These are phyloP conservation scores for Bombus impatiens DNA, from an alignment of 1,140 invertebrate species.

Conservation along the genomic window DNA sequence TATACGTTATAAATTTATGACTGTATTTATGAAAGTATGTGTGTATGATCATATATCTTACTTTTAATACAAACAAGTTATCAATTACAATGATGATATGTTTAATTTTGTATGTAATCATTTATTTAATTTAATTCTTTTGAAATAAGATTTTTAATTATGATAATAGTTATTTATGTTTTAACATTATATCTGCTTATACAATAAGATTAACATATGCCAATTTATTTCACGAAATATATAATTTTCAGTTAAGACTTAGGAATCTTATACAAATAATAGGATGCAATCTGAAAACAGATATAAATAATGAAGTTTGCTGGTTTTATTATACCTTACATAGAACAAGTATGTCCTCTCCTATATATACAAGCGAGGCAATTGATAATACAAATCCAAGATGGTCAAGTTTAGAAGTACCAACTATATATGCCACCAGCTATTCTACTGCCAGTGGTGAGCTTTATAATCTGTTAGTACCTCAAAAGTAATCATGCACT, in stretches of 20 bases:
- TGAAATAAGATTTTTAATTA: not conserved
- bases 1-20: conserved; percentile 2
- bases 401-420: conserved; percentile 85
- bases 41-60: not conserved
- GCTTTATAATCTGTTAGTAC: conserved; percentile 58
- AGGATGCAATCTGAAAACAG: conserved; percentile 83
- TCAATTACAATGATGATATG: not conserved
- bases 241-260: conserved; percentile 84
- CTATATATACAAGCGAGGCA: conserved; percentile 94
- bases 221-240: not conserved
- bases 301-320: conserved; percentile 76
- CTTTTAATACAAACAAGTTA: not conserved
- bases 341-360: conserved; percentile 89
- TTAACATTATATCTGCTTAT: not conserved
- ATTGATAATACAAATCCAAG: conserved; percentile 88
- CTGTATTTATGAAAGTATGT: not conserved
- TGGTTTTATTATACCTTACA: conserved; percentile 91
- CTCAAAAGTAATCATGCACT: conserved; percentile 19
- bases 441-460: conserved; percentile 80
- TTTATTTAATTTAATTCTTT: not conserved
- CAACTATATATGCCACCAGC: conserved; percentile 78
- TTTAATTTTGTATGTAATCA: not conserved
- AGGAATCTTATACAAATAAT: conserved; percentile 89
- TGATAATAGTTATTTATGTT: not conserved
- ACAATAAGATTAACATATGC: not conserved